Percentiles rank a stretch among this genome's conserved stretches.
Conservation (phyloP, 2,113 vertebrate species). For the Dipodomys spectabilis region DNA sequence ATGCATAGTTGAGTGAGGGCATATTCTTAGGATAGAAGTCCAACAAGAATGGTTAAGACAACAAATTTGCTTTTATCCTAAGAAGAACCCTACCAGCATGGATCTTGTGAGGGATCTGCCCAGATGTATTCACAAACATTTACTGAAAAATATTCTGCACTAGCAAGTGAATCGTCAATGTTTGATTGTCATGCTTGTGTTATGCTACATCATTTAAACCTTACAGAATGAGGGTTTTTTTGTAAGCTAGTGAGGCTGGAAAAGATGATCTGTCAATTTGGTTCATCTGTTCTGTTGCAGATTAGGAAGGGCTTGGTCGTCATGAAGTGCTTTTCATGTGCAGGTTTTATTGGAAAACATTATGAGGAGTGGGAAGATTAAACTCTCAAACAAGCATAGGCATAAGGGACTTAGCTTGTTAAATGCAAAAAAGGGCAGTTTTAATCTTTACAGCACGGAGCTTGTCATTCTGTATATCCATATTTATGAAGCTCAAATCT, state of each 20-base stretch:
- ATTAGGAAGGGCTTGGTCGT: slow-evolving; percentile 47
- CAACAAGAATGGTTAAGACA: background rate
- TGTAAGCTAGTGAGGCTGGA: slow-evolving; percentile 79
- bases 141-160: slow-evolving; percentile 74
- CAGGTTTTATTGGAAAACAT: slow-evolving; percentile 51
- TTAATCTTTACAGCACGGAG: slow-evolving; percentile 37
- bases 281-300: slow-evolving; percentile 34
- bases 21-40: slow-evolving; percentile 81
- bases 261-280: slow-evolving; percentile 29
- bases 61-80: slow-evolving; percentile 75
- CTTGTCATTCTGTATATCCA: slow-evolving; percentile 39
- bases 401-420: slow-evolving; percentile 14
- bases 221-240: slow-evolving; percentile 50
- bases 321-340: background rate
- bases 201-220: background rate
- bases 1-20: slow-evolving; percentile 72
- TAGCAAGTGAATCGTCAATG: slow-evolving; percentile 68
- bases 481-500: slow-evolving; percentile 58
- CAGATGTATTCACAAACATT: slow-evolving; percentile 80
- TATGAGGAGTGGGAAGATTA: slow-evolving; percentile 35
- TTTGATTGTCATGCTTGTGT: slow-evolving; percentile 20
- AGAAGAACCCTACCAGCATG: slow-evolving; percentile 81
- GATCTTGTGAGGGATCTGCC: slow-evolving; percentile 83
- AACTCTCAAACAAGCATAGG: slow-evolving; percentile 41
- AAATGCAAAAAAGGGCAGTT: background rate